A percentile compares a stretch with the other conserved stretches of the same genome.
Evolutionary conservation across 1,140 invertebrate genomes (phyloP).

Genomic region (Heterodera carotae): DNA sequence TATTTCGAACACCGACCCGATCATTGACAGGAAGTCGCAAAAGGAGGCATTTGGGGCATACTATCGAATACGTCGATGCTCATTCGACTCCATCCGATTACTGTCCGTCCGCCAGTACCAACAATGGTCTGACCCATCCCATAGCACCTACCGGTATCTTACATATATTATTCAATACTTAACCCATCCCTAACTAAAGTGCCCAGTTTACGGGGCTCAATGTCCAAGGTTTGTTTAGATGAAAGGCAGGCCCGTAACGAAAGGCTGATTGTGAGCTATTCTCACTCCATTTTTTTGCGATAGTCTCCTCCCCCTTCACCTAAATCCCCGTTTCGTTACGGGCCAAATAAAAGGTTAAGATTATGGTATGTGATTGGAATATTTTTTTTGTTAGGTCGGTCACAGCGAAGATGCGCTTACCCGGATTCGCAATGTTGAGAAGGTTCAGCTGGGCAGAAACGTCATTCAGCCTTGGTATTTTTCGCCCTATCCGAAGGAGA

Average conservation of each 20-base stretch:
- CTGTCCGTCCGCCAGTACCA: not conserved
- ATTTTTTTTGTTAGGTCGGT: slow-evolving; percentile 29
- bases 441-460: slow-evolving; percentile 49
- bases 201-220: slow-evolving; percentile 50
- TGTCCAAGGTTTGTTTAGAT: slow-evolving; percentile 37
- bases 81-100: slow-evolving; percentile 15
- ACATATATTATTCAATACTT: not conserved
- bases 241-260: too few species aligned
- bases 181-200: slow-evolving; percentile 21
- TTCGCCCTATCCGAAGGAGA: slow-evolving; percentile 69
- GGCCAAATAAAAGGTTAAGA: too few species aligned
- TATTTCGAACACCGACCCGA: slow-evolving; percentile 23
- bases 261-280: too few species aligned
- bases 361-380: too few species aligned
- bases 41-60: slow-evolving; percentile 12
- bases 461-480: slow-evolving; percentile 64
- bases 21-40: slow-evolving; percentile 38
- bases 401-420: slow-evolving; percentile 57
- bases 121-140: slow-evolving; percentile 7
- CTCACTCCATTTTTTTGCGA: too few species aligned
- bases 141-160: not conserved
- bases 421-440: slow-evolving; percentile 52
- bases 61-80: slow-evolving; percentile 38
- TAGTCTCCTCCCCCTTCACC: too few species aligned
- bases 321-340: too few species aligned